Base-by-base conservation (phyloP, 2,888 invertebrate species). In the Ophion ellenae region DNA sequence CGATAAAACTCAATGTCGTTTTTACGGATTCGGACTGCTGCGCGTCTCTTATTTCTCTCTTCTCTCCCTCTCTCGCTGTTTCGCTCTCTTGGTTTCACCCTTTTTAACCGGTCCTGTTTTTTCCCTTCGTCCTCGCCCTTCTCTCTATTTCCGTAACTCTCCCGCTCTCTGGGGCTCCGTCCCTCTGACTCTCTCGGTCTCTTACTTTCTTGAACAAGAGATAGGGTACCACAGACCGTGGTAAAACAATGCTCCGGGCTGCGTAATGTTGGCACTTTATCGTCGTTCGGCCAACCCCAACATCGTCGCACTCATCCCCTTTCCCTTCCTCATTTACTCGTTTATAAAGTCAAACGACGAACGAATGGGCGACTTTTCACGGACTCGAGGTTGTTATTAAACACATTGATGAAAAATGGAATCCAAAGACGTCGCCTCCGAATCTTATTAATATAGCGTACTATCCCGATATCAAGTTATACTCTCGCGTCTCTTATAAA, bases 361-460 rank as follows among this genome's bases (percentile, higher is more conserved):
- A 47, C 83, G 77, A 70, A 84, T 75, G 79, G 69, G 84, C 84
- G 71, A 80, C 80, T 84, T 84, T 75, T 73, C 84, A 84, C 84
- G 80, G n/a, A 28, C 63, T 66, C 80, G 69, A 40, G 74, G 47
- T 71, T 77, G 77, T 73, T 47, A 64, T 83, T 83, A 73, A 82
- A 77, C 64, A 32, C 63, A 74, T 66, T 77, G 32, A 69, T 77
- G 71, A 20, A 77, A 75, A 69, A 69, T 45, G 36, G 9, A 75
- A 47, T 45, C 14, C 53, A 17, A 57, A 17, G 53, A 17, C 53
- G 11, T 57, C 11, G 14, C 17, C 4, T 32, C 40, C 63, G 45
- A 74, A 20, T 67, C 7, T 36, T 36, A 36, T 36, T 36, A 36
- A 36, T 36, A 36, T 36, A 36, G 7, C 36, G 36, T 36, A 36